These are phyloP conservation scores for Accipiter virgatus DNA, from an alignment of 2,113 vertebrate genomes.

Conservation along the genomic window DNA sequence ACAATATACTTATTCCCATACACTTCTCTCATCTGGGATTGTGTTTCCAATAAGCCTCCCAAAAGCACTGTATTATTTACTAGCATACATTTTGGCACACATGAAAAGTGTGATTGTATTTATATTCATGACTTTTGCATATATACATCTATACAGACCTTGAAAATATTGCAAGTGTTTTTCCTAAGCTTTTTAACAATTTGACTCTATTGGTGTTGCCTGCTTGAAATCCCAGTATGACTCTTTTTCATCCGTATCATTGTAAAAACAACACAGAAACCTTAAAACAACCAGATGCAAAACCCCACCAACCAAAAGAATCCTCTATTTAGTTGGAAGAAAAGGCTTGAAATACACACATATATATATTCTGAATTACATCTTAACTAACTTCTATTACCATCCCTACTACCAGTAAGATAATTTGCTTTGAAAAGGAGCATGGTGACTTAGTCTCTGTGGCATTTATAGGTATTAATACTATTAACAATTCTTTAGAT, in stretches of 20 bases:
- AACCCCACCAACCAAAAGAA: neutral
- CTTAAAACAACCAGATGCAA: neutral
- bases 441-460: neutral
- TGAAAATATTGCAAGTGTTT: neutral
- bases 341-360: neutral
- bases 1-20: neutral
- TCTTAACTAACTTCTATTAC: neutral
- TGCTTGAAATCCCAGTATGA: neutral
- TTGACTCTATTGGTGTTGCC: neutral
- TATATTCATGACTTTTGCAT: conserved; percentile 17
- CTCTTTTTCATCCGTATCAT: neutral
- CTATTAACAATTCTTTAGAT: neutral
- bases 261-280: neutral
- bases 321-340: neutral
- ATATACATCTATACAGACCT: neutral
- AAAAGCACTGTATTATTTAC: conserved; percentile 48
- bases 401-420: neutral
- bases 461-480: neutral
- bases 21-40: neutral
- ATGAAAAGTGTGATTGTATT: neutral
- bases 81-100: conserved; percentile 16
- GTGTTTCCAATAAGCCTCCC: conserved; percentile 22
- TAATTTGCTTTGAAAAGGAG: neutral
- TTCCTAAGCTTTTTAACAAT: neutral
- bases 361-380: neutral